Conservation (phyloP, 1,140 invertebrate genomes). For the Hormaphis cornu region DNA sequence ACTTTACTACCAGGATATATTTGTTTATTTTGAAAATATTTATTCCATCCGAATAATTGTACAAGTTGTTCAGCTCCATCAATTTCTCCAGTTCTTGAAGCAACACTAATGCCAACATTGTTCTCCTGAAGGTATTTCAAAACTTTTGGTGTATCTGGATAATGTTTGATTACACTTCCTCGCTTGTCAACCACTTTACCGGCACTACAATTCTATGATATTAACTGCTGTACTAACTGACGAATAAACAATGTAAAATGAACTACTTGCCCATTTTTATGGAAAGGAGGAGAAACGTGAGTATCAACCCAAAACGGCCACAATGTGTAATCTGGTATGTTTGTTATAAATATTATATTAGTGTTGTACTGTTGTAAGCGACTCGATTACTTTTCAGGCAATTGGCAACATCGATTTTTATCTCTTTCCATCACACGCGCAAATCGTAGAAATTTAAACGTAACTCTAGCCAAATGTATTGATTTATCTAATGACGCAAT, state of each 20-base stretch:
- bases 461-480: too few relatives aligned
- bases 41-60: constrained; percentile 57
- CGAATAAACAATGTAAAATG: neutral
- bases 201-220: constrained; percentile 35
- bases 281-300: constrained; percentile 57
- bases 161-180: constrained; percentile 47
- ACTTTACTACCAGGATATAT: constrained; percentile 66
- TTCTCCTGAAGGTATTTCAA: constrained; percentile 49
- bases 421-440: too few relatives aligned
- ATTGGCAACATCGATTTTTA: too few relatives aligned
- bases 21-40: constrained; percentile 60
- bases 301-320: constrained; percentile 72
- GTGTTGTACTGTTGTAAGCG: neutral
- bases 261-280: constrained; percentile 41
- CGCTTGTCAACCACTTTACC: constrained; percentile 48
- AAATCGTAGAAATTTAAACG: too few relatives aligned
- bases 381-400: too few relatives aligned
- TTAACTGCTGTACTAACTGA: neutral
- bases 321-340: constrained; percentile 70
- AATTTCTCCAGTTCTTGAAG: constrained; percentile 58
- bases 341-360: constrained; percentile 40
- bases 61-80: constrained; percentile 57
- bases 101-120: constrained; percentile 52
- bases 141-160: constrained; percentile 53
- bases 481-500: too few relatives aligned